phyloP scores from a whole-genome alignment of 2,797 vertebrate genomes.

The Pampus argenteus region DNA sequence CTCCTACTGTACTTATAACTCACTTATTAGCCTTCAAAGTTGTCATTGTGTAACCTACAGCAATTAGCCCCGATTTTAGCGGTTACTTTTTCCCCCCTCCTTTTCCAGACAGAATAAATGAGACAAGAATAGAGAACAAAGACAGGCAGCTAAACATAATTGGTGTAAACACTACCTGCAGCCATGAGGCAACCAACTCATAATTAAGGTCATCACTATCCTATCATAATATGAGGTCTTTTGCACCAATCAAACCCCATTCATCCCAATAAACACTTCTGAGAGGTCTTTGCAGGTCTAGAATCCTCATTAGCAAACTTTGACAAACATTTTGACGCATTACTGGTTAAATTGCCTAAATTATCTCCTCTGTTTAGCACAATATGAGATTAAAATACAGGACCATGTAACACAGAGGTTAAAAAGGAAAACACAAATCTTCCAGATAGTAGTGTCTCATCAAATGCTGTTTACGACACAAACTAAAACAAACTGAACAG shows the following conservation, averaged over 20 bases:
- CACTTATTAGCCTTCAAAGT: conserved; percentile 46
- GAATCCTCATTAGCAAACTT: conserved; percentile 32
- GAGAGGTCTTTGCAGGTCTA: conserved; percentile 23
- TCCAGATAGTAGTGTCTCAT: conserved; percentile 61
- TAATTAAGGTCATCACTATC: conserved; percentile 43
- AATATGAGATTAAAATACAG: conserved; percentile 51
- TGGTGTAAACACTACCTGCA: conserved; percentile 43
- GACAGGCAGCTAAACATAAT: conserved; percentile 37
- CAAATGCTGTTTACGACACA: conserved; percentile 43
- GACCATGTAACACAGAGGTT: conserved; percentile 54
- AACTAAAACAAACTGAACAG: conserved; percentile 39
- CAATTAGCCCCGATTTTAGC: conserved; percentile 51
- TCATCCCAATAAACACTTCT: conserved; percentile 15
- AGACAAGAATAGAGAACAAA: conserved; percentile 48
- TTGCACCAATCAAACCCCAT: conserved; percentile 12
- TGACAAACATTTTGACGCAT: conserved; percentile 38
- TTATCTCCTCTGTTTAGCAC: conserved; percentile 10
- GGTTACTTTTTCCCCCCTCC: neutral
- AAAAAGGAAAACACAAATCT: conserved; percentile 51
- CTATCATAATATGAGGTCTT: conserved; percentile 9
- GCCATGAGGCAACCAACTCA: conserved; percentile 29
- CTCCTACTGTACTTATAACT: conserved; percentile 26
- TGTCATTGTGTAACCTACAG: conserved; percentile 23
- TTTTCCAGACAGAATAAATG: conserved; percentile 46
- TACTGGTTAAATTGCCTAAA: conserved; percentile 29